These are phyloP conservation scores for Euglossa dilemma DNA, from an alignment of 1,140 invertebrate species.

Conservation along the genomic window DNA sequence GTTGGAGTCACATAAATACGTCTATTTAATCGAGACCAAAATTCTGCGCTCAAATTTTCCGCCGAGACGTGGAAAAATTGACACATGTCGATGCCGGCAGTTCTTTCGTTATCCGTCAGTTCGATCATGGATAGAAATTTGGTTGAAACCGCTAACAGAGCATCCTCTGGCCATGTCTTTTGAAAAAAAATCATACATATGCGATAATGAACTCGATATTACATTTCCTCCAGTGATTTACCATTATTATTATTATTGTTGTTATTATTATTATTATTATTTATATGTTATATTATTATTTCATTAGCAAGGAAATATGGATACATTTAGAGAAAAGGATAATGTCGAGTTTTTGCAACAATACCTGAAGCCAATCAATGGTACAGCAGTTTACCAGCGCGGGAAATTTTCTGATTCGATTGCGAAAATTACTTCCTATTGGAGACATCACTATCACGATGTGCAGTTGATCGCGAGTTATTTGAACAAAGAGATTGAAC, in stretches of 20 bases:
- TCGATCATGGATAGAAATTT: slow-evolving; percentile 94
- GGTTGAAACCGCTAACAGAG: slow-evolving; percentile 94
- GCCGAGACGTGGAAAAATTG: slow-evolving; percentile 95
- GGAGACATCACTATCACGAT: slow-evolving; percentile 96
- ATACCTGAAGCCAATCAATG: slow-evolving; percentile 98
- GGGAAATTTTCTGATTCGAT: slow-evolving; percentile 95
- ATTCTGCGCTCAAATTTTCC: slow-evolving; percentile 89
- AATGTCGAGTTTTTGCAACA: neutral
- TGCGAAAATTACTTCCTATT: slow-evolving; percentile 92
- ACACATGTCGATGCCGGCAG: slow-evolving; percentile 92
- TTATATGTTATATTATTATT: neutral
- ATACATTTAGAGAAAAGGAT: neutral
- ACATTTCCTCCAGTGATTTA: no score
- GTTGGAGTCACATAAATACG: slow-evolving; percentile 97
- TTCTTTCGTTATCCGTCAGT: slow-evolving; percentile 87
- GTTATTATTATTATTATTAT: neutral
- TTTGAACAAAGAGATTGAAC: slow-evolving; percentile 96
- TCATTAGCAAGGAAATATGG: no score
- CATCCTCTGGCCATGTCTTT: slow-evolving; percentile 96
- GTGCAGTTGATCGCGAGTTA: slow-evolving; percentile 96
- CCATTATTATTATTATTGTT: no score
- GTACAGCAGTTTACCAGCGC: slow-evolving; percentile 98
- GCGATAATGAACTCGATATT: no score
- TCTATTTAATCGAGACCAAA: slow-evolving; percentile 87
- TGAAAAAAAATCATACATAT: slow-evolving; percentile 2